Evolutionary conservation across 2,888 invertebrate species (phyloP).

Genomic region (Argyresthia goedartella): DNA sequence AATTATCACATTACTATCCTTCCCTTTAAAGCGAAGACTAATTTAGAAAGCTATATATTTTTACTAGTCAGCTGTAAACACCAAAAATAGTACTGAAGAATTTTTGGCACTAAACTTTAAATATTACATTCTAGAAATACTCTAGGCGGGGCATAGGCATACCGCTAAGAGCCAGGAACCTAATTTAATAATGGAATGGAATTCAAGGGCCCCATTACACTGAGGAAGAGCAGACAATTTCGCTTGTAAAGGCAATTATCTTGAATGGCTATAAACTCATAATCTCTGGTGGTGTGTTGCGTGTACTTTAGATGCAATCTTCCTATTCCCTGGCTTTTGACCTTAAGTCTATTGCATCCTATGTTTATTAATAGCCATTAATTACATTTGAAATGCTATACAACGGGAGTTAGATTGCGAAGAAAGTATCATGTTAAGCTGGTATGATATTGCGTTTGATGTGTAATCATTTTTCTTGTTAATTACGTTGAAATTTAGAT

Average conservation of each 20-base stretch:
- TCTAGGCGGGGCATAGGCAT: no score
- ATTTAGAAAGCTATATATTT: conserved; percentile 1
- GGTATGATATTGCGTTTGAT: neutral
- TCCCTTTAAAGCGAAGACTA: neutral
- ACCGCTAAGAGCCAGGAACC: no score
- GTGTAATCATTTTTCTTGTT: no score
- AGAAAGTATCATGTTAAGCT: neutral
- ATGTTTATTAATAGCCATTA: conserved; percentile 27
- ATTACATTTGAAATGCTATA: neutral
- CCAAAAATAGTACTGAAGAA: neutral
- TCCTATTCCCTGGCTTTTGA: conserved; percentile 39
- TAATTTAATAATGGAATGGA: no score
- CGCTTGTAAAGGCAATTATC: conserved; percentile 21
- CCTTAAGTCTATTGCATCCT: conserved; percentile 20
- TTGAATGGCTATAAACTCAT: conserved; percentile 29
- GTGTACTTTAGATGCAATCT: conserved; percentile 36
- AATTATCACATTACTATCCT: neutral
- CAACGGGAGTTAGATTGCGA: neutral
- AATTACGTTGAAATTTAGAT: no score
- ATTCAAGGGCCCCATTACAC: no score
- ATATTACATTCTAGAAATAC: no score
- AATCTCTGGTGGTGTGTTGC: conserved; percentile 23
- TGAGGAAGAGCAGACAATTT: conserved; percentile 4
- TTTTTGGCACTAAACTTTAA: neutral
- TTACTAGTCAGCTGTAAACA: neutral